Evolutionary conservation across 1,140 invertebrate species (phyloP).

Genomic region (Leptopilina boulardi): DNA sequence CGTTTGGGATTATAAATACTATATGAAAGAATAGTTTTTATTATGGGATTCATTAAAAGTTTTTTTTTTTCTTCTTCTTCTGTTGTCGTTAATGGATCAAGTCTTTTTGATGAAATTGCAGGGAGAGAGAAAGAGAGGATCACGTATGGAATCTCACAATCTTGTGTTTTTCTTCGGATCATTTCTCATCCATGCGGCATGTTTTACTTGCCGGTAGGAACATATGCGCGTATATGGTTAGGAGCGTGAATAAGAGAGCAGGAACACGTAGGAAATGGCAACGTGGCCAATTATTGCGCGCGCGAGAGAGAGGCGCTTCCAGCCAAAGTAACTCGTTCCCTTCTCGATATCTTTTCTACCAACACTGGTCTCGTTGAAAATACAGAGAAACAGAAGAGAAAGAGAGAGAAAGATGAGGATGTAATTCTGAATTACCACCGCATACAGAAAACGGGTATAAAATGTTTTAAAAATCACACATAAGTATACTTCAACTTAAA

Average conservation of each 20-base stretch:
- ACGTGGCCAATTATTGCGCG: slow-evolving; percentile 23
- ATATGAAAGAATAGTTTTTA: no score
- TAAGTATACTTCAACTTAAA: slow-evolving; percentile 8
- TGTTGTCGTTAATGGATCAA: not conserved
- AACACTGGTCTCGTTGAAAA: not conserved
- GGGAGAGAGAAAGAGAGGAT: no score
- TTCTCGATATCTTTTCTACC: slow-evolving; percentile 18
- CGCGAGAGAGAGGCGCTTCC: slow-evolving; percentile 22
- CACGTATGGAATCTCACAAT: not conserved
- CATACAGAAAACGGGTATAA: not conserved
- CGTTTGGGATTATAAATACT: no score
- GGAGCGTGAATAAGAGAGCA: slow-evolving; percentile 25
- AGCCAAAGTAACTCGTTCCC: slow-evolving; percentile 31
- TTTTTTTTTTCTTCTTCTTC: no score
- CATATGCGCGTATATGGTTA: slow-evolving; percentile 19
- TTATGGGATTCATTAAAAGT: no score
- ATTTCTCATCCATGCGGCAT: slow-evolving; percentile 16
- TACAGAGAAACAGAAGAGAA: no score
- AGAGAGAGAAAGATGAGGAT: slow-evolving; percentile 18
- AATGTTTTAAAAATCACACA: slow-evolving; percentile 2
- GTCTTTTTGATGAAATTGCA: not conserved
- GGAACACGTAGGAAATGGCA: slow-evolving; percentile 30
- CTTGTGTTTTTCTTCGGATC: slow-evolving; percentile 26
- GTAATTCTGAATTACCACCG: slow-evolving; percentile 13
- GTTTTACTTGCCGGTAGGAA: not conserved